phyloP scores from a whole-genome alignment of 2,113 vertebrate species.

The Notarius lentiginosus region DNA sequence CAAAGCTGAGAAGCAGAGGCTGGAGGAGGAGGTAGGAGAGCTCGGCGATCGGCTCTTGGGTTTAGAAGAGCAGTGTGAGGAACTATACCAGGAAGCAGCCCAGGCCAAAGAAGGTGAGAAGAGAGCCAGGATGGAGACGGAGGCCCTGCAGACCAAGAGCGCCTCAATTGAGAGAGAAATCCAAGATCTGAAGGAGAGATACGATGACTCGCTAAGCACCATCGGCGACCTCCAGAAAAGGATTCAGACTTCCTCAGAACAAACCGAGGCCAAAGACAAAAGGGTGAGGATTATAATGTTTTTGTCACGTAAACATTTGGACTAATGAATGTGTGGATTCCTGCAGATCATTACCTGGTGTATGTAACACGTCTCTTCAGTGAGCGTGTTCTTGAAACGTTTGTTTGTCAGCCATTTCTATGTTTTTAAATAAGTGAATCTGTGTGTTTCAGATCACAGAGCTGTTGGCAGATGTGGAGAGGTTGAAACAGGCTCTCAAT shows the following conservation, averaged over 20 bases:
- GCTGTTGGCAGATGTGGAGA: conserved; percentile 88
- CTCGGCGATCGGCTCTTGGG: conserved; percentile 70
- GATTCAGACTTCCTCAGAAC: conserved; percentile 87
- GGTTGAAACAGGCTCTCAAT: conserved; percentile 88
- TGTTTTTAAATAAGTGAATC: conserved; percentile 30
- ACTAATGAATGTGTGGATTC: background rate
- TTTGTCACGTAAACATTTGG: background rate
- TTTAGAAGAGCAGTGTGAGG: conserved; percentile 72
- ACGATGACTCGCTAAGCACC: conserved; percentile 83
- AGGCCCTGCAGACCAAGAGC: conserved; percentile 75
- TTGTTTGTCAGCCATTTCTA: conserved; percentile 3
- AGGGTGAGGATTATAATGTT: conserved; percentile 74
- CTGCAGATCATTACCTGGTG: background rate
- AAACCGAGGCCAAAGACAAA: conserved; percentile 93
- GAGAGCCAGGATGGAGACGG: conserved; percentile 72
- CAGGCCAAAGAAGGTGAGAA: conserved; percentile 73
- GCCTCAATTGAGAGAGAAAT: conserved; percentile 85
- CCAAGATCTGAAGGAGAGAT: conserved; percentile 84
- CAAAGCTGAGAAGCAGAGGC: conserved; percentile 70
- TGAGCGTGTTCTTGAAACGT: background rate
- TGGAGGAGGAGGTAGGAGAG: conserved; percentile 76
- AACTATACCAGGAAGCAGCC: conserved; percentile 70
- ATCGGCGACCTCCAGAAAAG: conserved; percentile 86
- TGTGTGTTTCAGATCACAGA: conserved; percentile 82
- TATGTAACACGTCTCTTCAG: background rate